Evolutionary conservation across 2,797 vertebrate genomes (phyloP).

Genomic region (Taenioides sp.): DNA sequence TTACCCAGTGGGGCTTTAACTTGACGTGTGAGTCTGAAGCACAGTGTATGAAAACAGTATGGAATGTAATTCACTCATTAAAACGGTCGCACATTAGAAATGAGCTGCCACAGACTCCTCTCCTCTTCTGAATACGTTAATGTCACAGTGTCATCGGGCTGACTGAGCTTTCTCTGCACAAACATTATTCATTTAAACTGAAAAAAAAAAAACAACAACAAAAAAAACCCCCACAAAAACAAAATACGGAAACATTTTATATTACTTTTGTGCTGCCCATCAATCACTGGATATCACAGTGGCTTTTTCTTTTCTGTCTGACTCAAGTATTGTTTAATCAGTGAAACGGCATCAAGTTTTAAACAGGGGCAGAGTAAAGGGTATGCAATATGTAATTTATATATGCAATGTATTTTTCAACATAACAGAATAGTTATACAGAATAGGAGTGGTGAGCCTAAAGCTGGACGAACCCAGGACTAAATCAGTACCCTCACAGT

Average conservation of each 20-base stretch:
- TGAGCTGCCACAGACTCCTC: constrained; percentile 21
- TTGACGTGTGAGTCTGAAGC: background rate
- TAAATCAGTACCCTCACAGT: background rate
- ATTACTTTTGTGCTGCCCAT: constrained; percentile 55
- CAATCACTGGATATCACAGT: constrained; percentile 59
- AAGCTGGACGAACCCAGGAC: background rate
- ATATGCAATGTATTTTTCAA: background rate
- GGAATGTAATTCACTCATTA: constrained; percentile 3
- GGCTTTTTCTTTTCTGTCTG: constrained; percentile 22
- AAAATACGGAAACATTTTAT: constrained; percentile 40
- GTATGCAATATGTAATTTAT: constrained; percentile 41
- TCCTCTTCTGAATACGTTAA: constrained; percentile 45
- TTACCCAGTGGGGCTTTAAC: too few species aligned
- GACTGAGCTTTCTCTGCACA: constrained; percentile 17
- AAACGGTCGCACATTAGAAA: constrained; percentile 22
- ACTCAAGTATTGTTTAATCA: constrained; percentile 59
- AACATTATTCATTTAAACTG: constrained; percentile 52
- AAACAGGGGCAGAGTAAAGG: constrained; percentile 25
- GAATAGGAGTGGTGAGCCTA: background rate
- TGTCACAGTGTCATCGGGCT: constrained; percentile 22
- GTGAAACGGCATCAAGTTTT: constrained; percentile 10
- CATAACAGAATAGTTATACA: background rate
- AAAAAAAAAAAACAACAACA: constrained; percentile 27
- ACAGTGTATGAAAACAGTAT: background rate
- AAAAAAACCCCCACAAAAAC: too few species aligned